Base-by-base conservation (phyloP, 2,113 vertebrate species). In the Ammodytes marinus region DNA sequence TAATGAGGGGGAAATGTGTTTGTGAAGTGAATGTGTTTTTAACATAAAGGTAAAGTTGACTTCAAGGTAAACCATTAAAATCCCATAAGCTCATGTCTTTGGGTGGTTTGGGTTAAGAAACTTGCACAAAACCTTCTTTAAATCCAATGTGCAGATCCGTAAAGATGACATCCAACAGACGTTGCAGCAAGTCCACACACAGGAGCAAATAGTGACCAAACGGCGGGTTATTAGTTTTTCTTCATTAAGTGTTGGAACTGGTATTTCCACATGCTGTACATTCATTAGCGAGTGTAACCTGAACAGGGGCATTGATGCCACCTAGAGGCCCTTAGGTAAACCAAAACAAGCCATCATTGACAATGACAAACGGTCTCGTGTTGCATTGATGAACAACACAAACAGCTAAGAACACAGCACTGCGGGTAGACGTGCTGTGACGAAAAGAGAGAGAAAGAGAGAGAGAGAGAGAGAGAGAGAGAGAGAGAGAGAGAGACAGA, bases 221-320 rank as follows among this genome's bases (percentile, higher is more conserved):
- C 71, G 59, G 9, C 19, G 53, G 63, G 67, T 83, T 79, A 79
- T 67, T 73, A 59, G 14, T 76, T 83, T 27, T 68, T 54, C 58
- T 42, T 77, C 11, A 55, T 68, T 76, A 43, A 85, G 19, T 64
- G 37, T 40, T 81, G 10, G 81, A 90, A 88, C 88, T 74, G 88
- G 87, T 89, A 82, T 91, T 91, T 87, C 90, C 55, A 91, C 88
- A 74, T 63, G 14, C 7, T 46, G 40, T 42, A 8, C 19, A 49
- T 65, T 80, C 69, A 70, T 80, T 67, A 75, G 57, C 35, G 67
- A 13, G 60, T 2, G 77, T 43, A 77, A 86, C 72, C 59, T 70
- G 85, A 86, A 86, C 74, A 73, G 43, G 68, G 72, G 37, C 84
- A 82, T 45, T 79, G 74, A 79, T 85, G 90, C 90, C 93, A 92